Evolutionary conservation across 2,113 vertebrate genomes (phyloP).

Genomic region (Boleophthalmus pectinirostris): DNA sequence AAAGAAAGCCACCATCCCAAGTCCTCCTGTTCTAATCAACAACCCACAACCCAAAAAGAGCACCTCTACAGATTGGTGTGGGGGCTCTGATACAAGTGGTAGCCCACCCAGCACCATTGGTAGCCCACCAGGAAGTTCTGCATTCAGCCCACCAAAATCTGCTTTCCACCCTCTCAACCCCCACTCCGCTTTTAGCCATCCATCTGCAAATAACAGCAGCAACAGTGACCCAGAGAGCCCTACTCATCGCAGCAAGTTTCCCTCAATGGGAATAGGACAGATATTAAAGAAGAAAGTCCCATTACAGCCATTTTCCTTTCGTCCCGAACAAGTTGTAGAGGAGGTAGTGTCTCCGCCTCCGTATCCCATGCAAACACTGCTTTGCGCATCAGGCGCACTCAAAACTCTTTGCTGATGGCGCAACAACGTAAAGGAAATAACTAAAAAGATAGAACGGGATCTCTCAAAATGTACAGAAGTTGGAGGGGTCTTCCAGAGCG

Average conservation of each 20-base stretch:
- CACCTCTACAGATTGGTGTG: slow-evolving; percentile 65
- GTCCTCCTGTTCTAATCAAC: slow-evolving; percentile 69
- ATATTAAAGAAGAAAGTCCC: slow-evolving; percentile 76
- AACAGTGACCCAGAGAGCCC: slow-evolving; percentile 73
- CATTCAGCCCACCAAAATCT: slow-evolving; percentile 71
- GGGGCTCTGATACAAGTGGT: slow-evolving; percentile 67
- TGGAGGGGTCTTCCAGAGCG: slow-evolving; percentile 66
- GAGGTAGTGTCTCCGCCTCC: slow-evolving; percentile 75
- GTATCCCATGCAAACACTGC: slow-evolving; percentile 79
- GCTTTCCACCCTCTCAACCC: slow-evolving; percentile 69
- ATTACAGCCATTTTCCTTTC: slow-evolving; percentile 70
- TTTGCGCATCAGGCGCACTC: slow-evolving; percentile 77
- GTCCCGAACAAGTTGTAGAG: slow-evolving; percentile 69
- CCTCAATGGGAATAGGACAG: slow-evolving; percentile 79
- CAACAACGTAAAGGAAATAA: neutral
- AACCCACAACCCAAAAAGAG: slow-evolving; percentile 77
- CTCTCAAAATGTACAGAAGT: slow-evolving; percentile 36
- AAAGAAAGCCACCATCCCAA: slow-evolving; percentile 80
- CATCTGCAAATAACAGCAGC: slow-evolving; percentile 49
- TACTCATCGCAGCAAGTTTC: slow-evolving; percentile 76
- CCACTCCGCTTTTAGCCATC: slow-evolving; percentile 65
- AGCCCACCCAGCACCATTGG: slow-evolving; percentile 69
- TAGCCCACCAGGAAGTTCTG: slow-evolving; percentile 68
- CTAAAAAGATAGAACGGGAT: slow-evolving; percentile 37
- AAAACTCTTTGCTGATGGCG: slow-evolving; percentile 78